These are phyloP conservation scores for Coelopa frigida DNA, from an alignment of 1,140 invertebrate species.

Conservation along the genomic window DNA sequence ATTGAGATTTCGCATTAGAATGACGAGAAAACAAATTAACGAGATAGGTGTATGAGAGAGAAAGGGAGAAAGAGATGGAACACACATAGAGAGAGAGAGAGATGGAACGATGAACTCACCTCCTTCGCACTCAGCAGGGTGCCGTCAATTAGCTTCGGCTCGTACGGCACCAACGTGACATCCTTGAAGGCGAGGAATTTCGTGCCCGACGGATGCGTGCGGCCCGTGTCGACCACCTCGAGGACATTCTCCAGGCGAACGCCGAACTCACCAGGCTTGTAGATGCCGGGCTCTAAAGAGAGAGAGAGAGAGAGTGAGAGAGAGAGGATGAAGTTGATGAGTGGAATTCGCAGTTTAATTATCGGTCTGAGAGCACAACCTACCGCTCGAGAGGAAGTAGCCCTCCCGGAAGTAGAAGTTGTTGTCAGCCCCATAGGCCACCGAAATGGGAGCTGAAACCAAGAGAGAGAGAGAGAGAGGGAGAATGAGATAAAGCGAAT, in stretches of 20 bases:
- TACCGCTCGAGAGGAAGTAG: constrained; percentile 79
- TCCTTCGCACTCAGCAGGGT: constrained; percentile 67
- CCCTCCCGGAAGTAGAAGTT: constrained; percentile 62
- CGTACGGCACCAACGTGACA: constrained; percentile 86
- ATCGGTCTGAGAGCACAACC: constrained; percentile 19
- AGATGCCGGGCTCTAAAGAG: constrained; percentile 66
- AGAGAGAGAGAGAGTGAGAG: constrained; percentile 9
- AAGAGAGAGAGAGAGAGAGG: too few relatives aligned
- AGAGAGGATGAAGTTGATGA: neutral
- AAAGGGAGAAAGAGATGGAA: too few relatives aligned
- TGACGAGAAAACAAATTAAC: too few relatives aligned
- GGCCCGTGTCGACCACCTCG: constrained; percentile 63
- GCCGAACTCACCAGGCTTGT: constrained; percentile 79
- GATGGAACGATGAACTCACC: constrained; percentile 54
- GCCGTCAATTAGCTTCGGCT: constrained; percentile 80
- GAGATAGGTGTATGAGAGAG: constrained; percentile 4
- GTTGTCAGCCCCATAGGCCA: constrained; percentile 52
- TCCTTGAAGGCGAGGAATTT: constrained; percentile 67
- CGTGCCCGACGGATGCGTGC: constrained; percentile 45
- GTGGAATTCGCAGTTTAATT: neutral
- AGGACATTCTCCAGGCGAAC: constrained; percentile 87
- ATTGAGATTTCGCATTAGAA: too few relatives aligned
- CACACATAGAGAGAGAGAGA: too few relatives aligned
- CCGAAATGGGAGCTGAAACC: constrained; percentile 64
- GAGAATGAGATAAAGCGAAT: constrained; percentile 7